Conservation (phyloP, 2,888 invertebrate genomes). For the Parnassius apollo region DNA sequence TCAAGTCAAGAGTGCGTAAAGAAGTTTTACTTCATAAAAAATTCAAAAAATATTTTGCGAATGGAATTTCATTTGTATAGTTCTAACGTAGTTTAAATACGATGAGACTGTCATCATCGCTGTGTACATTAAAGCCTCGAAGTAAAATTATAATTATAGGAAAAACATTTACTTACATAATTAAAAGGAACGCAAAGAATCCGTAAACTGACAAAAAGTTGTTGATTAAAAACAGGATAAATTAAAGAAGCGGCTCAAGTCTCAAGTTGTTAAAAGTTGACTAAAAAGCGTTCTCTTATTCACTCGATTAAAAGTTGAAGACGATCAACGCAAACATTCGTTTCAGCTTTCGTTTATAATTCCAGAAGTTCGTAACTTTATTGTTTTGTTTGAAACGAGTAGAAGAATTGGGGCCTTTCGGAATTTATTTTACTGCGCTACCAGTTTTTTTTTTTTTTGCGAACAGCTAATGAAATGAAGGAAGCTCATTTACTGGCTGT, state of each 20-base stretch:
- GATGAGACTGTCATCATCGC: not conserved
- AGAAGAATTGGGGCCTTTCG: not conserved
- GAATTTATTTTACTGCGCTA: not conserved
- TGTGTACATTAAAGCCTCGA: no score
- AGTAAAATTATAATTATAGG: not conserved
- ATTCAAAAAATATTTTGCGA: not conserved
- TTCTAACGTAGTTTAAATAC: not conserved
- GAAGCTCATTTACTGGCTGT: not conserved
- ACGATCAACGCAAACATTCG: slow-evolving; percentile 10
- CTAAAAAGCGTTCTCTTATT: slow-evolving; percentile 10
- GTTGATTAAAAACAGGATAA: slow-evolving; percentile 2
- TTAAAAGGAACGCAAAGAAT: no score
- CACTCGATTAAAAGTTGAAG: slow-evolving; percentile 2
- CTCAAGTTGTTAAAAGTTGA: slow-evolving; percentile 4
- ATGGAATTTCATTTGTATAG: not conserved
- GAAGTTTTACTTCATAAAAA: not conserved
- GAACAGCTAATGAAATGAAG: not conserved
- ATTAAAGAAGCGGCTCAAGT: slow-evolving; percentile 14
- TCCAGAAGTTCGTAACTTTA: not conserved
- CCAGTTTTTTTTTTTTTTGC: not conserved
- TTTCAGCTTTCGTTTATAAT: slow-evolving; percentile 5
- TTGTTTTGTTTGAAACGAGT: not conserved
- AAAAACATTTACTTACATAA: no score
- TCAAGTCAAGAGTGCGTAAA: no score
- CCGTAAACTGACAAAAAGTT: not conserved